These are phyloP conservation scores for Nemopilema nomurai DNA, from an alignment of 30 jellyfish, hydroid and myxozoan genomes.

Conservation along the genomic window DNA sequence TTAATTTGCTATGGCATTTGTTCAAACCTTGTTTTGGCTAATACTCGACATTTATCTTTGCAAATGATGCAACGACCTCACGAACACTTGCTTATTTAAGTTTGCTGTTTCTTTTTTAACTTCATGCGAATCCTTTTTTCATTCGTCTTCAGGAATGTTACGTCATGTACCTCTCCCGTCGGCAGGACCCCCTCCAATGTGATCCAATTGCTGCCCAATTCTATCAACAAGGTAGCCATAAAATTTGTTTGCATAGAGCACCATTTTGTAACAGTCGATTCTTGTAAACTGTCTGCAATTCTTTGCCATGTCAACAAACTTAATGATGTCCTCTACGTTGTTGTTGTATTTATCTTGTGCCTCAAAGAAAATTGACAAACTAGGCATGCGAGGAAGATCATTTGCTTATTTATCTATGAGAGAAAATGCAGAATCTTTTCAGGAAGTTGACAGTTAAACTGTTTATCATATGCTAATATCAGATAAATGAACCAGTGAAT, in stretches of 20 bases:
- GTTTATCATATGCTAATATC: too few species aligned
- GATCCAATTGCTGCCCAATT: background rate
- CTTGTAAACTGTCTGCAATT: constrained; percentile 35
- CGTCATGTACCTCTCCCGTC: constrained; percentile 8
- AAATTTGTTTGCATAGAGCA: background rate
- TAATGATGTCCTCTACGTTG: background rate
- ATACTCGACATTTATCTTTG: too few species aligned
- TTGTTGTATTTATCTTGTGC: background rate
- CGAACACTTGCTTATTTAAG: background rate
- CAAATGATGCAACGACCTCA: too few species aligned
- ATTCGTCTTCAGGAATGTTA: too few species aligned
- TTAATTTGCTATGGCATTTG: too few species aligned
- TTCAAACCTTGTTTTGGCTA: too few species aligned
- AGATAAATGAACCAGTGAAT: too few species aligned
- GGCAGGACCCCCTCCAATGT: constrained; percentile 34
- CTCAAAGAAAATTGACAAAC: too few species aligned
- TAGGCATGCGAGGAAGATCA: too few species aligned
- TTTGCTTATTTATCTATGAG: too few species aligned
- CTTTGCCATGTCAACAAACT: background rate
- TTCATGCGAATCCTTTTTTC: background rate
- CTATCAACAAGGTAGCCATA: constrained; percentile 2
- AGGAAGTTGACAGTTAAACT: too few species aligned
- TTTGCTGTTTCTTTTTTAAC: background rate
- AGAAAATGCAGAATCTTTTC: too few species aligned
- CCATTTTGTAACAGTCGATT: constrained; percentile 2